Base-by-base conservation (phyloP, 2,888 invertebrate species). In the Sarcophaga rosellei region DNA sequence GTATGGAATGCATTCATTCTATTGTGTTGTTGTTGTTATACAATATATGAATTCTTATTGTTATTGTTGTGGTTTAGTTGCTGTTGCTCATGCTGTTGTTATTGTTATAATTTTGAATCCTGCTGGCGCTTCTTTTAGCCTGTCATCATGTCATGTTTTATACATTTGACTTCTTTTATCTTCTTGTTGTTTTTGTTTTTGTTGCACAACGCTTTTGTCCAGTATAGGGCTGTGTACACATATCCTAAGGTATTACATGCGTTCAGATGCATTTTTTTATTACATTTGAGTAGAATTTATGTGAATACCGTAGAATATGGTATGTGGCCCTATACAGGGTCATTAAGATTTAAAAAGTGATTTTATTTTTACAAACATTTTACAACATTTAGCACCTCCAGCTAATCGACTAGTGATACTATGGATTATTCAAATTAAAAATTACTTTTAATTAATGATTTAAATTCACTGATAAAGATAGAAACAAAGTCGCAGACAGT, bases 61-160 rank as follows among this genome's bases (percentile, higher is more conserved):
- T 35, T 44, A 25, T 72, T 25, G 5, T 69, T 53, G 47, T 21
- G 69, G 6, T 53, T 20, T 23, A 4, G n/a, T 53, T 73, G 68
- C 73, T 82, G 15, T 73, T 65, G 62, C 61, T 74, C 53, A 68
- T 81, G 69, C 76, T 62, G 53, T 63, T 81, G 69, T 20, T 70
- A 65, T 72, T 80, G 5, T 65, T 57, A 53, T 74, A 77, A 59
- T 89, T 90, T 90, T 80, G 66, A 69, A 74, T 86, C 63, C 79
- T 81, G 68, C 84, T 88, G 88, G 88, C 88, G 88, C 88, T 88
- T 88, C 88, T 88, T 88, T 87, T 82, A 88, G 90, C 91, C 90
- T 91, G 91, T 91, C 91, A 91, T 91, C 91, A 90, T 90, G 91
- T 91, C 91, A 91, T 90, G 91, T 91, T 91, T 90, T 84, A 70